These are phyloP conservation scores for Centropus unirufus DNA, from an alignment of 2,113 vertebrate species.

Conservation along the genomic window DNA sequence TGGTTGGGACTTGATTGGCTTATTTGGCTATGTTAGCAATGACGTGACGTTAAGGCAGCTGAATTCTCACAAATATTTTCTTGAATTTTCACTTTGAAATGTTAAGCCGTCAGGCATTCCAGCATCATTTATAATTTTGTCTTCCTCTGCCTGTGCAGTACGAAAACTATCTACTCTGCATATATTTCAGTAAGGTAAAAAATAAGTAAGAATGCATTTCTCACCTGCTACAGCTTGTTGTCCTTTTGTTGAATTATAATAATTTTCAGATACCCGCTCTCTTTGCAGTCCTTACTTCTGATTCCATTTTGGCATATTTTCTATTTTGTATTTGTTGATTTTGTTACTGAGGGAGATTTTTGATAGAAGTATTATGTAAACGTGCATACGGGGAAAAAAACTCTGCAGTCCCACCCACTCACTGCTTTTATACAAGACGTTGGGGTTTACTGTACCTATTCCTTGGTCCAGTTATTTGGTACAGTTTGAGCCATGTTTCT, in stretches of 20 bases:
- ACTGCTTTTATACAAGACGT: not conserved
- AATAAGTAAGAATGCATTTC: not conserved
- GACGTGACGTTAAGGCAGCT: not conserved
- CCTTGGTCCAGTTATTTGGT: not conserved
- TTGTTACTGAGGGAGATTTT: not conserved
- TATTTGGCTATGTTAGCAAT: not conserved
- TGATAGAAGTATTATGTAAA: not conserved
- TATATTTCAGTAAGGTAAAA: not conserved
- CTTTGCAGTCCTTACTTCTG: not conserved
- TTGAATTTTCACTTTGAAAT: not conserved
- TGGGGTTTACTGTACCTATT: not conserved
- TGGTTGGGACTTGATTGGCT: not conserved
- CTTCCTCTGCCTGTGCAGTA: not conserved
- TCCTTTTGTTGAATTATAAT: not conserved
- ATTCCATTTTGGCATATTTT: not conserved
- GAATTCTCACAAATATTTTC: conserved; percentile 26
- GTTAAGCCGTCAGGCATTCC: not conserved
- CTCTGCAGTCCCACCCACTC: not conserved
- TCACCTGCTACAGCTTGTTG: not conserved
- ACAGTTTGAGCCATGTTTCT: not conserved
- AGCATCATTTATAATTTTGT: not conserved
- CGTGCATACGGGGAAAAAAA: not conserved
- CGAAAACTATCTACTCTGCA: not conserved
- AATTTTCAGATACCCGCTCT: not conserved
- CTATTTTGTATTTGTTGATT: not conserved